Percentiles rank a stretch among this genome's conserved stretches.
Evolutionary conservation across 2,113 vertebrate species (phyloP).

Genomic region (Podarcis cretensis): DNA sequence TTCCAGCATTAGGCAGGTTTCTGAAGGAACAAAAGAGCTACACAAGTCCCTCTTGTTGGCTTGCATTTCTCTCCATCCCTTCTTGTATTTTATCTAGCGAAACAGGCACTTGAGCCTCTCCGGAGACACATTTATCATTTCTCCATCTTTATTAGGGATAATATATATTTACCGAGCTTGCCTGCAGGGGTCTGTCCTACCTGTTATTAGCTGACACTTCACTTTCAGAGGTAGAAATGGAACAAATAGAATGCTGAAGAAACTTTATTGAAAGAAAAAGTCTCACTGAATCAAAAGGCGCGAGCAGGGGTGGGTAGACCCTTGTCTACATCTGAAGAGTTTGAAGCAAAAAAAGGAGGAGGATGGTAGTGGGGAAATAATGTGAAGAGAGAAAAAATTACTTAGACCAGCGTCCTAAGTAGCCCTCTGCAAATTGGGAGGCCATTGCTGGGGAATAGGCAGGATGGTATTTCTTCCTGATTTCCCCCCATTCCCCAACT

Average conservation of each 20-base stretch:
- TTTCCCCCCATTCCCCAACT: no score
- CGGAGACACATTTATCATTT: conserved; percentile 67
- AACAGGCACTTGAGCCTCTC: conserved; percentile 51
- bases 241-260: conserved; percentile 67
- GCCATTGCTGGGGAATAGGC: neutral
- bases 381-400: neutral
- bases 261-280: conserved; percentile 65
- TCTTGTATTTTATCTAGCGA: conserved; percentile 35
- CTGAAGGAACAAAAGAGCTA: conserved; percentile 28
- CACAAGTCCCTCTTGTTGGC: neutral
- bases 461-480: no score
- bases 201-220: conserved; percentile 75
- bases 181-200: conserved; percentile 66
- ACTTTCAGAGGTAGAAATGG: conserved; percentile 67
- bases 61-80: neutral
- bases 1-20: conserved; percentile 13
- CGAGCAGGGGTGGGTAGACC: conserved; percentile 1
- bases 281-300: conserved; percentile 35
- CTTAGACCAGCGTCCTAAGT: no score
- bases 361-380: neutral
- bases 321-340: conserved; percentile 33
- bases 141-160: conserved; percentile 32
- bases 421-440: neutral
- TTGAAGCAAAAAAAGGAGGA: neutral
- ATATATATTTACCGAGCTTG: conserved; percentile 49